phyloP scores from a whole-genome alignment of 2,888 invertebrate genomes.

The Agriopis aurantiaria region DNA sequence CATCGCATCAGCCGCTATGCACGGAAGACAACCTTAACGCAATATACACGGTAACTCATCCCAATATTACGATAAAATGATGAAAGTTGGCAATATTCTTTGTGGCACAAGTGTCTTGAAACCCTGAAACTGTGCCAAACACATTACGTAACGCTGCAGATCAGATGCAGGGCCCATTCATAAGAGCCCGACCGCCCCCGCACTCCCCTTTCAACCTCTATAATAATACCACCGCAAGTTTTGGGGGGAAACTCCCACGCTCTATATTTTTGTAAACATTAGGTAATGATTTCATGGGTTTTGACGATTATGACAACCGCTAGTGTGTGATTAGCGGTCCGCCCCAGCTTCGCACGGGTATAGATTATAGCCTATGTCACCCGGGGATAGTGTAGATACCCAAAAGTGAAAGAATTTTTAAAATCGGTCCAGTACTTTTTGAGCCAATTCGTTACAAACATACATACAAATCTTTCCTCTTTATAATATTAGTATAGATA shows the following conservation, averaged over 20 bases:
- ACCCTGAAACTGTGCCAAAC: constrained; percentile 64
- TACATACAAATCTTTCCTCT: too few relatives aligned
- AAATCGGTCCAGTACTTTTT: too few relatives aligned
- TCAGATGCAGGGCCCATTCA: constrained; percentile 75
- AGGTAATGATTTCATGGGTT: too few relatives aligned
- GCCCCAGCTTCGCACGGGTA: too few relatives aligned
- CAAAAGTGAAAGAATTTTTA: too few relatives aligned
- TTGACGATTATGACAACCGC: too few relatives aligned
- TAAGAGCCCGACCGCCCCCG: constrained; percentile 46
- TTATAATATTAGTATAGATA: too few relatives aligned
- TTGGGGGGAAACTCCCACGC: constrained; percentile 13
- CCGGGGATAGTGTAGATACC: too few relatives aligned
- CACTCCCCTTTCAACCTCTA: constrained; percentile 17
- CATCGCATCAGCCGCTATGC: too few relatives aligned
- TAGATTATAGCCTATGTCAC: too few relatives aligned
- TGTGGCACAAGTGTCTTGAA: constrained; percentile 49
- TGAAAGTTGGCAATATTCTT: constrained; percentile 44
- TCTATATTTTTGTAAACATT: background rate
- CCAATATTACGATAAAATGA: constrained; percentile 25
- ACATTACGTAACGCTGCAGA: constrained; percentile 75
- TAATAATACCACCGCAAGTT: constrained; percentile 27
- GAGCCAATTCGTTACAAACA: too few relatives aligned
- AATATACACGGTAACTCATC: constrained; percentile 5
- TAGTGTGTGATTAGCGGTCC: too few relatives aligned
- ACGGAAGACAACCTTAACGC: background rate